phyloP scores from a whole-genome alignment of 1,140 invertebrate genomes.

The Pogonognathellus flavescens region DNA sequence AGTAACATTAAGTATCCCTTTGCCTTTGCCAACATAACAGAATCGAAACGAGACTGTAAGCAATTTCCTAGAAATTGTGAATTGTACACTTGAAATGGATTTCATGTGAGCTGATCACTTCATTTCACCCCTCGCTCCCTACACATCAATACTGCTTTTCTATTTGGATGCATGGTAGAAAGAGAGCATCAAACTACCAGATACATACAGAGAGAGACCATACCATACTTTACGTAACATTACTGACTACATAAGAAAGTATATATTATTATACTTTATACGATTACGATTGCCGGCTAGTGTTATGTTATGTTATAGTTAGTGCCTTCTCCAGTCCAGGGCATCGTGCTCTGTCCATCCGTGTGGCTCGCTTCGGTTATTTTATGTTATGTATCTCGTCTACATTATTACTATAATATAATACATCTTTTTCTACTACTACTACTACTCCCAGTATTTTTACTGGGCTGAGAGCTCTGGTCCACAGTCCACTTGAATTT shows the following conservation, averaged over 20 bases:
- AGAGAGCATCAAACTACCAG: slow-evolving; percentile 18
- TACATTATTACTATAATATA: background rate
- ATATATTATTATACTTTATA: slow-evolving; percentile 16
- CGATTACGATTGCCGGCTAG: slow-evolving; percentile 17
- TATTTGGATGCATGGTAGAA: slow-evolving; percentile 32
- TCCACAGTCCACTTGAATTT: background rate
- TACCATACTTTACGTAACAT: background rate
- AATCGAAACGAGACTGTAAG: background rate
- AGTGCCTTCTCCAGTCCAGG: background rate
- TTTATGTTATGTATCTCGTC: slow-evolving; percentile 18
- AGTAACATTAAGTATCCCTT: slow-evolving; percentile 6
- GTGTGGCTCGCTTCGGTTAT: slow-evolving; percentile 42
- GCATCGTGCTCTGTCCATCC: slow-evolving; percentile 4
- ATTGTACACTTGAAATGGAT: slow-evolving; percentile 55
- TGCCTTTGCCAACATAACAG: background rate
- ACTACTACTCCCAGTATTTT: too few relatives aligned
- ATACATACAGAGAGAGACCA: slow-evolving; percentile 38
- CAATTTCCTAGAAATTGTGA: slow-evolving; percentile 58
- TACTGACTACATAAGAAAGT: slow-evolving; percentile 2
- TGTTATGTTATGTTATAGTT: slow-evolving; percentile 11
- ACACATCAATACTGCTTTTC: slow-evolving; percentile 37
- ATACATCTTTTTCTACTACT: background rate
- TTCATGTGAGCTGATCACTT: slow-evolving; percentile 58
- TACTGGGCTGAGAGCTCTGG: too few relatives aligned
- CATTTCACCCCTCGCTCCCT: slow-evolving; percentile 56